Evolutionary conservation across 1,140 invertebrate genomes (phyloP), one percentile per base, ranked within the genome.

Genomic region (Brachionus angularis): DNA sequence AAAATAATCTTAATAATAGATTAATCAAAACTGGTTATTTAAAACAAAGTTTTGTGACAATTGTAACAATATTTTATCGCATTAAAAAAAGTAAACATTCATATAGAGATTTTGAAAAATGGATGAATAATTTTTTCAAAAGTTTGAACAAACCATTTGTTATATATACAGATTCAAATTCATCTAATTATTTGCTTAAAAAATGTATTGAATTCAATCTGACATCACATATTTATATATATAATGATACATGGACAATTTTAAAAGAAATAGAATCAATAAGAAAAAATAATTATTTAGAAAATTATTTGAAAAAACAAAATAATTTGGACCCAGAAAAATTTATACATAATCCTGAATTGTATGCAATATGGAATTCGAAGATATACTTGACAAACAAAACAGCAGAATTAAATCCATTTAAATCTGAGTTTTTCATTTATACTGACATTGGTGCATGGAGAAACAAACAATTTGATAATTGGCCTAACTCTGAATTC

Each of bases 321-420:
- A 29, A 29, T 25, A 1, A 5, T 3, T 27, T 21, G n/a, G 52
- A 58, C 21, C 52, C 52, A 36, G 52, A 58, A 58, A 14, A 34
- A 18, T 8, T 0, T 31, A 1, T 18, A 18, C 52, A 58, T 34
- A 33, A 12, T 14, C 31, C 29, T 16, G 7, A 0, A 34, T 21
- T 58, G 0, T 58, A 58, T 58, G 52, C 52, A 3, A 58, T 58
- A 10, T 58, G 52, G 52, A 21, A 21, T 36, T 31, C 52, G 5
- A 58, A 58, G 36, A 33, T 34, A 21, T 58, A 18, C 23, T 33
- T 58, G 5, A 36, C 31, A 1, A 58, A 58, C 12, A 31, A 58
- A 36, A 58, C 29, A 18, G 52, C 31, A 1, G 4, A 18, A 3
- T 18, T 34, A 33, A 58, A 58, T 36, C 52, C 52, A 8, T 58